Base-by-base conservation (phyloP, 2,797 vertebrate genomes). In the Kryptolebias ocellatus region DNA sequence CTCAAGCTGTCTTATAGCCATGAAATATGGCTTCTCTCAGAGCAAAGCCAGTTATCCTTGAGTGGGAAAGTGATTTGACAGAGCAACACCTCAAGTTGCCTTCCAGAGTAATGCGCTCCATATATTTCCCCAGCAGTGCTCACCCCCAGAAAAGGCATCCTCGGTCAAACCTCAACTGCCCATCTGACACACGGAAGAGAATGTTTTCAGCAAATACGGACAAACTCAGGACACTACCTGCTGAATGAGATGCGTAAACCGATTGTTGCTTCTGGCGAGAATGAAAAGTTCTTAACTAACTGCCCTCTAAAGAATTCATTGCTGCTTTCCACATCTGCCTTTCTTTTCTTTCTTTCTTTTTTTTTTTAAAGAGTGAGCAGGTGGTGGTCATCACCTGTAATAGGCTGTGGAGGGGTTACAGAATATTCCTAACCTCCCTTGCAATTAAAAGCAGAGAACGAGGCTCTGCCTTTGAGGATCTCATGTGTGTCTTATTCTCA, bases 381-480 rank as follows among this genome's bases (percentile, higher is more conserved):
- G 86, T 90, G 86, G 79, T 90, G 83, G 89, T 85, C 89, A 83
- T 92, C 87, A 87, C 88, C 90, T 90, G 83, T 90, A 92, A 91
- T 90, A 83, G 83, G 83, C 89, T 87, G 72, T 60, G 74, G 85
- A 87, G 83, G 83, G 90, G 90, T 92, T 85, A 86, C 69, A 76
- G 74, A 87, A 89, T 80, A 84, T 90, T 89, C 85, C 88, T 89
- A 90, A 89, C 79, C 85, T 83, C 76, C 84, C 81, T 80, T 28
- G 87, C 90, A 92, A 92, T 92, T 92, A 92, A 92, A 92, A 89
- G 81, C 82, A 66, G 60, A 80, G 67, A 78, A 83, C 78, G 69
- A 69, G 67, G 68, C 77, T 85, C 79, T 89, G 83, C 87, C 89
- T 90, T 84, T 87, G 84, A 89, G 90, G 87, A 89, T 90, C 87